These are phyloP conservation scores for Istiophorus platypterus DNA, from an alignment of 2,113 vertebrate species.

Conservation along the genomic window DNA sequence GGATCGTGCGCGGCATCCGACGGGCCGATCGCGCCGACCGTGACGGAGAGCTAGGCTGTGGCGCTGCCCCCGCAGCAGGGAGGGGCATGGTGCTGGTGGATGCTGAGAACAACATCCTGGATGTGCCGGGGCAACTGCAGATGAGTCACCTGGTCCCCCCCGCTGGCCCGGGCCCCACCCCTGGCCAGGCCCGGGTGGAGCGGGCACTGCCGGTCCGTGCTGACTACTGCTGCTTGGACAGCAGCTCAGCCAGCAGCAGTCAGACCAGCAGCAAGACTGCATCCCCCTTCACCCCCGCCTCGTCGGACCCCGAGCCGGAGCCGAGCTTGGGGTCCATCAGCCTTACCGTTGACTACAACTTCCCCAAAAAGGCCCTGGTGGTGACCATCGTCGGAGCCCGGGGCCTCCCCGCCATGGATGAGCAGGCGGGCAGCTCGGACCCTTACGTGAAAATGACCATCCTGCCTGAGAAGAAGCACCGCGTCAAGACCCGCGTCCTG, in stretches of 20 bases:
- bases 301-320: constrained; percentile 66
- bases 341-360: constrained; percentile 97
- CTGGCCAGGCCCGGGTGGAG: constrained; percentile 71
- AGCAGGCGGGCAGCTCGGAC: constrained; percentile 91
- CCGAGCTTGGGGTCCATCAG: constrained; percentile 88
- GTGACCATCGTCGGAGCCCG: constrained; percentile 95
- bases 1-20: constrained; percentile 85
- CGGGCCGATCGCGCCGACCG: constrained; percentile 48
- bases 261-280: constrained; percentile 82
- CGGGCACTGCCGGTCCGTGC: constrained; percentile 88
- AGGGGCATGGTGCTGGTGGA: constrained; percentile 82
- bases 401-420: constrained; percentile 92
- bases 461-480: constrained; percentile 95
- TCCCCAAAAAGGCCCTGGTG: constrained; percentile 97
- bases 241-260: constrained; percentile 87
- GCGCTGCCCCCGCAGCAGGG: neutral
- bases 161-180: constrained; percentile 22
- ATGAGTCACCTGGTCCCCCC: constrained; percentile 78
- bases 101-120: constrained; percentile 87
- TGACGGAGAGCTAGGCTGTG: constrained; percentile 34
- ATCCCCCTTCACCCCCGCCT: constrained; percentile 89
- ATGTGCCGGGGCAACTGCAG: constrained; percentile 76
- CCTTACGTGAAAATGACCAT: constrained; percentile 99
- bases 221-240: constrained; percentile 89
- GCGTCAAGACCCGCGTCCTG: constrained; percentile 95